These are phyloP conservation scores for Ips typographus DNA, from an alignment of 1,140 invertebrate species.

Conservation along the genomic window DNA sequence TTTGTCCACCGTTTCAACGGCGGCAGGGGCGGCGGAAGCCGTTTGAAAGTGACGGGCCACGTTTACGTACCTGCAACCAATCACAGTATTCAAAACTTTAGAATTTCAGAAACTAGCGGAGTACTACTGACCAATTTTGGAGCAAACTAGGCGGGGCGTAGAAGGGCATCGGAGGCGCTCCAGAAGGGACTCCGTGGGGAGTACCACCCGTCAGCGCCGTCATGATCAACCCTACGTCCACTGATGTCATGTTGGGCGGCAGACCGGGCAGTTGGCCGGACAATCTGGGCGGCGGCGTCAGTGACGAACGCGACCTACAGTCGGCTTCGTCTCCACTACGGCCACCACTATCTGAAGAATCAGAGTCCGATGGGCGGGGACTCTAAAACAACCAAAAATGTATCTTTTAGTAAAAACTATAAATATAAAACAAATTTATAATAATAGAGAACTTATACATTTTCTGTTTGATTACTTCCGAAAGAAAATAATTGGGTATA, in stretches of 20 bases:
- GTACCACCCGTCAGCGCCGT: conserved; percentile 61
- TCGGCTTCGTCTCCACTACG: conserved; percentile 48
- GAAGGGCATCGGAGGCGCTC: conserved; percentile 45
- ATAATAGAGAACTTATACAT: no score
- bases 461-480: no score
- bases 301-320: conserved; percentile 49
- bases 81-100: neutral
- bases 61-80: conserved; percentile 39
- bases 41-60: conserved; percentile 46
- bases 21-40: conserved; percentile 26
- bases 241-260: conserved; percentile 51
- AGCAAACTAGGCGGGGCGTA: conserved; percentile 44
- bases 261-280: conserved; percentile 40
- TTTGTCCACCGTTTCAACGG: conserved; percentile 32
- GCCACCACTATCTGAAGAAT: conserved; percentile 56
- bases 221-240: conserved; percentile 61
- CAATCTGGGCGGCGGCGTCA: conserved; percentile 21
- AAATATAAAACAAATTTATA: no score
- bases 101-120: neutral
- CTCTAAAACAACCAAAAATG: conserved; percentile 50
- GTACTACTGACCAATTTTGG: conserved; percentile 39
- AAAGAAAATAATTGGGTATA: no score
- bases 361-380: conserved; percentile 61
- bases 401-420: no score
- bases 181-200: conserved; percentile 38